These are phyloP conservation scores for Mechanitis mazaeus DNA, from an alignment of 2,888 invertebrate genomes.

Conservation along the genomic window DNA sequence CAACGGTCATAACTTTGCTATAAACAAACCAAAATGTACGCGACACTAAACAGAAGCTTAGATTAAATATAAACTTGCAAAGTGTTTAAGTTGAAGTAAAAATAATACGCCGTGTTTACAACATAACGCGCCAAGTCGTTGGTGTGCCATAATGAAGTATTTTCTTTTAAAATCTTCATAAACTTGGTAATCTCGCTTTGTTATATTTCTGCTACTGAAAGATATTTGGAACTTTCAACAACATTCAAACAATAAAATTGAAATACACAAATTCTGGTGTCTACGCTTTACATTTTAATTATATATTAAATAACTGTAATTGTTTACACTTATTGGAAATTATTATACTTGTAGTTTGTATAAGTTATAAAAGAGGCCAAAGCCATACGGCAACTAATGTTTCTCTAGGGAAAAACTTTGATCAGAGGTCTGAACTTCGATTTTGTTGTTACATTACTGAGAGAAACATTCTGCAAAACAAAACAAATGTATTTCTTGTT, in stretches of 20 bases:
- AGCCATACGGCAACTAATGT: constrained; percentile 55
- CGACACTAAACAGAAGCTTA: constrained; percentile 33
- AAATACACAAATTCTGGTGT: background rate
- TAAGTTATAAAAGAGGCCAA: constrained; percentile 31
- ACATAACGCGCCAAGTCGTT: constrained; percentile 23
- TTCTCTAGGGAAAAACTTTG: constrained; percentile 57
- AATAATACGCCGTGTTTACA: constrained; percentile 34
- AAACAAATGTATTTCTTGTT: constrained; percentile 37
- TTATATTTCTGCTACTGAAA: background rate
- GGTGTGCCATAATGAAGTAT: constrained; percentile 22
- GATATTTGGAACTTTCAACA: background rate
- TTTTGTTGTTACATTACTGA: constrained; percentile 61
- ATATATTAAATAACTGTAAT: background rate
- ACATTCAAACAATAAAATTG: background rate
- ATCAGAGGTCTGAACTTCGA: constrained; percentile 64
- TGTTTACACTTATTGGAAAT: background rate
- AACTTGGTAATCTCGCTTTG: background rate
- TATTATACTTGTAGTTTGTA: constrained; percentile 4
- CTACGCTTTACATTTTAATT: too few species aligned
- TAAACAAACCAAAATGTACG: constrained; percentile 32
- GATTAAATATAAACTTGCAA: constrained; percentile 34
- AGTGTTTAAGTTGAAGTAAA: constrained; percentile 30
- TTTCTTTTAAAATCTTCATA: constrained; percentile 15
- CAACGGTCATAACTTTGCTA: constrained; percentile 31
- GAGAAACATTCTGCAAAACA: constrained; percentile 47